Conservation (phyloP, 2,888 invertebrate species). For the Antitype chi region DNA sequence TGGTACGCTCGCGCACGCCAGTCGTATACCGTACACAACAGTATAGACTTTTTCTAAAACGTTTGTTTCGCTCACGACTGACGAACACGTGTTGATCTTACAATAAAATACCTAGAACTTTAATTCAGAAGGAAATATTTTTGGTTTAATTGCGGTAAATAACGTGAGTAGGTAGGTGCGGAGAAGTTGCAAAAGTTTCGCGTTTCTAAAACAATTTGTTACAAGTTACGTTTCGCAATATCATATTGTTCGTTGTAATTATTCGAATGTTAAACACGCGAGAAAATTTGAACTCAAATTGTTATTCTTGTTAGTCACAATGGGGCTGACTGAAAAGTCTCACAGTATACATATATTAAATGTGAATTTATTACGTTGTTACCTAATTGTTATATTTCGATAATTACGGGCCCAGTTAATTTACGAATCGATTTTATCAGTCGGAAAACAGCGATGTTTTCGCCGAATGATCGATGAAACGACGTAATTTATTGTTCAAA, state of each 20-base stretch:
- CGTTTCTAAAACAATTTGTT: conserved; percentile 62
- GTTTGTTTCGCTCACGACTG: conserved; percentile 25
- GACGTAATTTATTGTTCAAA: conserved; percentile 43
- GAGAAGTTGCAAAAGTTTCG: conserved; percentile 42
- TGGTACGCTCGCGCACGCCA: conserved; percentile 48
- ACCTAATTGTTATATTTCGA: conserved; percentile 14
- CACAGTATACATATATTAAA: conserved; percentile 48
- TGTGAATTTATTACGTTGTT: conserved; percentile 37
- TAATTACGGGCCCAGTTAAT: conserved; percentile 28
- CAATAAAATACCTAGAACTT: background rate
- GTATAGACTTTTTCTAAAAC: conserved; percentile 35
- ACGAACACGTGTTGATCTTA: conserved; percentile 16
- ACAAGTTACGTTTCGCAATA: conserved; percentile 57
- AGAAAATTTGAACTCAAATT: conserved; percentile 50
- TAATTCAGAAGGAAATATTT: conserved; percentile 10
- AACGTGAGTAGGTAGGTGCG: background rate
- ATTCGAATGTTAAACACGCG: conserved; percentile 60
- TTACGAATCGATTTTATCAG: conserved; percentile 36
- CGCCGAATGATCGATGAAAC: conserved; percentile 25
- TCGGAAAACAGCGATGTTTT: conserved; percentile 18
- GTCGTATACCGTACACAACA: conserved; percentile 45
- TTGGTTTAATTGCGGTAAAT: conserved; percentile 19
- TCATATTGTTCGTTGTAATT: conserved; percentile 59
- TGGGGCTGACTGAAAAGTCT: conserved; percentile 32
- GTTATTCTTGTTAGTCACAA: conserved; percentile 54